Percentiles rank a stretch among this genome's conserved stretches.
These are phyloP conservation scores for Coracopsis vasa DNA, from an alignment of 2,113 vertebrate species.

Conservation along the genomic window DNA sequence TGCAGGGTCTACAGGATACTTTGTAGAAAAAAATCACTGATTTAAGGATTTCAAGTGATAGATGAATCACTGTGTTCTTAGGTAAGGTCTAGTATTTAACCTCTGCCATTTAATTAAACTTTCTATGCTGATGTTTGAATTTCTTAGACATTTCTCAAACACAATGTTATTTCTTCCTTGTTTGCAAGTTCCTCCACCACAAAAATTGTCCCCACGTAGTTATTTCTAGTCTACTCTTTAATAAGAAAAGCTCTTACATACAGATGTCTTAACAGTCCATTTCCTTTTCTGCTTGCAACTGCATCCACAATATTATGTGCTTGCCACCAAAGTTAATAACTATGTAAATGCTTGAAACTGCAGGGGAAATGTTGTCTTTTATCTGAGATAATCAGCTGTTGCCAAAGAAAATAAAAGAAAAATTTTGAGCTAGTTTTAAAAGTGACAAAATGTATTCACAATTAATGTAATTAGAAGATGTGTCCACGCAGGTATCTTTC, in stretches of 20 bases:
- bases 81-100: not conserved
- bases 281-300: conserved; percentile 1
- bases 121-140: not conserved
- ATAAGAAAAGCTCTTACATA: not conserved
- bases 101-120: not conserved
- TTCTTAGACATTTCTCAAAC: not conserved
- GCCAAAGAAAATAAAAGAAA: not conserved
- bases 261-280: not conserved
- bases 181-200: not conserved
- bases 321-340: not conserved
- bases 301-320: not conserved
- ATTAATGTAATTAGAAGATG: not conserved
- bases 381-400: not conserved
- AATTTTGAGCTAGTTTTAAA: not conserved
- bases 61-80: not conserved
- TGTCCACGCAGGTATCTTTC: not conserved
- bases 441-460: not conserved
- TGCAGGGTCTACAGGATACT: not conserved
- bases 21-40: not conserved
- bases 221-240: not conserved
- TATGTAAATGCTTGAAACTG: not conserved
- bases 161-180: not conserved
- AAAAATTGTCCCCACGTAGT: not conserved
- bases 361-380: not conserved
- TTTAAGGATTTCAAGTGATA: not conserved